Percentiles rank a stretch among this genome's conserved stretches.
Conservation (phyloP, 2,888 invertebrate genomes). For the Corythucha ciliata region DNA sequence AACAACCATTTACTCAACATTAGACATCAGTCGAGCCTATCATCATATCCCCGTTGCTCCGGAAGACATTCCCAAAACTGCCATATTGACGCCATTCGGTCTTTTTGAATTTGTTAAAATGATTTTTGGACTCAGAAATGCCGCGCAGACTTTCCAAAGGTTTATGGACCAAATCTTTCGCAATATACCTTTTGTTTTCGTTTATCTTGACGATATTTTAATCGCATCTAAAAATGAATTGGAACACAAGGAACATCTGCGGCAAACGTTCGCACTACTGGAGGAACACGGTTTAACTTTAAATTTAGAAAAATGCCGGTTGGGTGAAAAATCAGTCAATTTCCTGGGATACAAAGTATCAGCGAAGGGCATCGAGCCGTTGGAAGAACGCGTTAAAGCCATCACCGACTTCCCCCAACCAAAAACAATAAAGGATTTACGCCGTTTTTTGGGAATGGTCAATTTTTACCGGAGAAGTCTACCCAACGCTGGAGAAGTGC, state of each 20-base stretch:
- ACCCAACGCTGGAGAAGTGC: slow-evolving; percentile 38
- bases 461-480: slow-evolving; percentile 37
- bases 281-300: slow-evolving; percentile 14
- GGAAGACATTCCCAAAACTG: slow-evolving; percentile 35
- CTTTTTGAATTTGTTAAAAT: slow-evolving; percentile 9
- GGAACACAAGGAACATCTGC: slow-evolving; percentile 10
- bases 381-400: background rate
- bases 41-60: slow-evolving; percentile 21
- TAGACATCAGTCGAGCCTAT: slow-evolving; percentile 38
- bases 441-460: slow-evolving; percentile 13
- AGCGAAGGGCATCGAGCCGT: background rate
- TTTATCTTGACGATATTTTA: slow-evolving; percentile 34
- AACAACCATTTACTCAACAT: slow-evolving; percentile 36
- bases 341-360: background rate
- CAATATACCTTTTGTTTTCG: slow-evolving; percentile 29
- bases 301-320: slow-evolving; percentile 23
- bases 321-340: background rate
- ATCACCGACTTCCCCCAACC: slow-evolving; percentile 7
- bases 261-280: background rate
- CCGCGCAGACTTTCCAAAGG: slow-evolving; percentile 31
- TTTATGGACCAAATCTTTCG: slow-evolving; percentile 32
- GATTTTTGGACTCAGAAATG: slow-evolving; percentile 1
- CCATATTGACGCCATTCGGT: slow-evolving; percentile 20
- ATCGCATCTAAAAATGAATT: slow-evolving; percentile 27
- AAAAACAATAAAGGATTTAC: slow-evolving; percentile 9